Conservation (phyloP, 2,888 invertebrate species). For the Drosophila acutilabella region DNA sequence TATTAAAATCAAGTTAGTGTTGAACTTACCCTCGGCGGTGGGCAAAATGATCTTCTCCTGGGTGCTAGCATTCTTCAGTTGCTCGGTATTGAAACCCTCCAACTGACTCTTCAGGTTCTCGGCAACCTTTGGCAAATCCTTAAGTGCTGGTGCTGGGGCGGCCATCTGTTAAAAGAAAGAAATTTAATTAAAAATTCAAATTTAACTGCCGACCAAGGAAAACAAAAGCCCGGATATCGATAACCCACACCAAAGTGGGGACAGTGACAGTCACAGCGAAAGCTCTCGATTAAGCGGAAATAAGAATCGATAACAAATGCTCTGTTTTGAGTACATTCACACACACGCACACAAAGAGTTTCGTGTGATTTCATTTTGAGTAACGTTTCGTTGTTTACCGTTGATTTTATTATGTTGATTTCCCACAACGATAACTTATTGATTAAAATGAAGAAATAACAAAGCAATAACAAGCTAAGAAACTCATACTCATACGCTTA, state of each 20-base stretch:
- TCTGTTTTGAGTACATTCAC: not conserved
- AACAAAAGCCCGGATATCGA: conserved; percentile 44
- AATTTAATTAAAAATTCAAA: not conserved
- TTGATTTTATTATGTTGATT: conserved; percentile 54
- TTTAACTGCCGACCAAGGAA: conserved; percentile 1
- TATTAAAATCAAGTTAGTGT: not conserved
- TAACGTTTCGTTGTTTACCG: conserved; percentile 55
- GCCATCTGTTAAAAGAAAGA: conserved; percentile 71
- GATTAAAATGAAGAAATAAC: conserved; percentile 32
- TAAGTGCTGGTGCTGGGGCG: conserved; percentile 88
- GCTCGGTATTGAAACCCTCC: conserved; percentile 94
- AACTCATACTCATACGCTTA: conserved; percentile 12
- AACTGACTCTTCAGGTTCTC: conserved; percentile 95
- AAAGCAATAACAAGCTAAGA: conserved; percentile 1
- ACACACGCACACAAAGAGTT: conserved; percentile 7
- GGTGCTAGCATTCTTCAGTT: conserved; percentile 94
- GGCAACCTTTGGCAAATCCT: conserved; percentile 96
- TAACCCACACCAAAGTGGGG: conserved; percentile 16
- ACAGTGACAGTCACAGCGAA: conserved; percentile 7
- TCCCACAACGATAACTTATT: conserved; percentile 58
- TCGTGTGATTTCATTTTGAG: conserved; percentile 32
- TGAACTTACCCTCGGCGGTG: conserved; percentile 93
- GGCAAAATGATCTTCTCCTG: conserved; percentile 97
- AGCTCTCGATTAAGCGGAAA: conserved; percentile 47
- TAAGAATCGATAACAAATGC: conserved; percentile 45